These are phyloP conservation scores for Diplazon laetatorius DNA, from an alignment of 2,888 invertebrate species.

Conservation along the genomic window DNA sequence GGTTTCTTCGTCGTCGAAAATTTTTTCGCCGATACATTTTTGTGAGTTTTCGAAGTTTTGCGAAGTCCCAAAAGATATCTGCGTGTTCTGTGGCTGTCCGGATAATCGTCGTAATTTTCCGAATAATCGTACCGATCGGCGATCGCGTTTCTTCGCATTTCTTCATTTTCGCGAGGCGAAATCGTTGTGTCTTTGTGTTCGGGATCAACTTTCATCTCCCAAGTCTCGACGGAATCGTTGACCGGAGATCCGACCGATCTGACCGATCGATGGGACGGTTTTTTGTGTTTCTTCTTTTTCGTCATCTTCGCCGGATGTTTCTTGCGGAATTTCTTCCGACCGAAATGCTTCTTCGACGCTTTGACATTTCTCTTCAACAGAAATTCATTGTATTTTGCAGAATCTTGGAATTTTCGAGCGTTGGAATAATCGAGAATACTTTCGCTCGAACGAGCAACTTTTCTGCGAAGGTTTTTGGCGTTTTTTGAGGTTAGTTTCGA, in stretches of 20 bases:
- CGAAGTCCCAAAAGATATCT: conserved; percentile 52
- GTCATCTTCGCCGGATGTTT: neutral
- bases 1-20: neutral
- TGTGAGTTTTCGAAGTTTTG: neutral
- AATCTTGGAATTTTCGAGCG: conserved; percentile 7
- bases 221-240: conserved; percentile 42
- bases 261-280: conserved; percentile 13
- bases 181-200: conserved; percentile 21
- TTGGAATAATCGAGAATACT: conserved; percentile 54
- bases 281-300: conserved; percentile 10
- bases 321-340: neutral
- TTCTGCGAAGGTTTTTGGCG: neutral
- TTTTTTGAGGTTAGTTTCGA: neutral
- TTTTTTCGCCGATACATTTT: neutral
- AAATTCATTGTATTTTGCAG: neutral
- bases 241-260: conserved; percentile 31
- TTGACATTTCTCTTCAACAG: conserved; percentile 10
- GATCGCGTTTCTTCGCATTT: conserved; percentile 38
- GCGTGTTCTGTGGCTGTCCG: conserved; percentile 34
- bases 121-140: conserved; percentile 42
- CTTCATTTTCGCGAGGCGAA: neutral
- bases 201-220: conserved; percentile 49
- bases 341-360: neutral
- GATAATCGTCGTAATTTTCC: conserved; percentile 34
- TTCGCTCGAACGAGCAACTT: neutral